These are phyloP conservation scores for Quadriops clusia DNA, from an alignment of 2,888 invertebrate species.

Conservation along the genomic window DNA sequence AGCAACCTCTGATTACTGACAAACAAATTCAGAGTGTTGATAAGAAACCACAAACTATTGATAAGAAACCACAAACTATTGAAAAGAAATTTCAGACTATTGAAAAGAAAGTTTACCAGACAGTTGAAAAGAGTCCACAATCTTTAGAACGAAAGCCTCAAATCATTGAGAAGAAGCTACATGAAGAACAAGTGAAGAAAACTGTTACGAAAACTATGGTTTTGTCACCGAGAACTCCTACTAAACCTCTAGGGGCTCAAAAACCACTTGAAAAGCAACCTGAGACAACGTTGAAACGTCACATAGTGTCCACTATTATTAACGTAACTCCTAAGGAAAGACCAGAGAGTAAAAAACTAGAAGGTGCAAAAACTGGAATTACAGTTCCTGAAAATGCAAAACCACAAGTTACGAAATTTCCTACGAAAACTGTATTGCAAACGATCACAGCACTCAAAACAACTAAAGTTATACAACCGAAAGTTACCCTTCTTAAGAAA, in stretches of 20 bases:
- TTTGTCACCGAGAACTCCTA: conserved; percentile 9
- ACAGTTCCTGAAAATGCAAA: conserved; percentile 4
- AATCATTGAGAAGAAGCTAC: conserved; percentile 6
- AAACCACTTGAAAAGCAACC: conserved; percentile 24
- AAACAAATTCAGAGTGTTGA: too few relatives aligned
- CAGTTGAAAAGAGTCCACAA: too few relatives aligned
- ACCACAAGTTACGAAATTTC: conserved; percentile 7
- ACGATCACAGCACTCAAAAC: conserved; percentile 13
- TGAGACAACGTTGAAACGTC: conserved; percentile 11
- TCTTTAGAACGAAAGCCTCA: too few relatives aligned
- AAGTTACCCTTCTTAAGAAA: conserved; percentile 12
- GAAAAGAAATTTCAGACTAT: too few relatives aligned
- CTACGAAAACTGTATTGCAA: conserved; percentile 11
- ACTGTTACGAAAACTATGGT: conserved; percentile 14
- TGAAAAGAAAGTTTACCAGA: too few relatives aligned
- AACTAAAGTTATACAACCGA: conserved; percentile 12
- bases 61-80: too few relatives aligned
- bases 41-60: too few relatives aligned
- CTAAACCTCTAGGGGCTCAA: conserved; percentile 5
- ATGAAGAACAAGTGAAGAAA: conserved; percentile 18
- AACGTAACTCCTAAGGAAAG: conserved; percentile 22
- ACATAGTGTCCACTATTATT: conserved; percentile 26
- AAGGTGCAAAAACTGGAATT: not conserved
- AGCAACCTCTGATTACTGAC: conserved; percentile 11
- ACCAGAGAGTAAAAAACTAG: conserved; percentile 10